phyloP scores from a whole-genome alignment of 1,140 invertebrate species.

The Ganaspis sp. region DNA sequence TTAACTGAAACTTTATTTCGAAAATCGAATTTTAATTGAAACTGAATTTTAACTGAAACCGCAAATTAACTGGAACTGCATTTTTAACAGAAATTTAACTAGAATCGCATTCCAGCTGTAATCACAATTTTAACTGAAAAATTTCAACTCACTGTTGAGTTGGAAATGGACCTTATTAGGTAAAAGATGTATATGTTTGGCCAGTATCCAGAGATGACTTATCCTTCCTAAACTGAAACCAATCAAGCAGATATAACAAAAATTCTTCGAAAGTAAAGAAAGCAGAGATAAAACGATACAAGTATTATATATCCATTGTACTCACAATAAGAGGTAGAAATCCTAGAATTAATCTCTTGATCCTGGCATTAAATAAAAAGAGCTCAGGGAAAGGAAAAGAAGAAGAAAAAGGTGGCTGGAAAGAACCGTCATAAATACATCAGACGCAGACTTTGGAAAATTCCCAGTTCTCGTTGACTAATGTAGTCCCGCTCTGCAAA shows the following conservation, averaged over 20 bases:
- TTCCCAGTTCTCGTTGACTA: slow-evolving; percentile 19
- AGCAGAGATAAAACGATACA: slow-evolving; percentile 14
- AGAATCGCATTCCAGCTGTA: no score
- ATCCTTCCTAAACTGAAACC: not conserved
- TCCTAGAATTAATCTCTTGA: not conserved
- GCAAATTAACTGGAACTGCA: no score
- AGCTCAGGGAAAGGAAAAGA: not conserved
- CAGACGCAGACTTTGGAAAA: slow-evolving; percentile 17
- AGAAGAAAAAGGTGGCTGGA: not conserved
- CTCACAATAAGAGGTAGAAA: not conserved
- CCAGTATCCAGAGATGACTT: slow-evolving; percentile 14
- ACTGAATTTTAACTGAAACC: no score
- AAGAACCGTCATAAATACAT: slow-evolving; percentile 29
- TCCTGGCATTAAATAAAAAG: slow-evolving; percentile 18
- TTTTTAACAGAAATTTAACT: no score
- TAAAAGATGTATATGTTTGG: not conserved
- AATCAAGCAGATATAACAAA: slow-evolving; percentile 22
- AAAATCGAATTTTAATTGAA: no score
- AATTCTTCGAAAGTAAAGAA: slow-evolving; percentile 1
- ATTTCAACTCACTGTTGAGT: not conserved
- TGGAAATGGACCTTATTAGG: not conserved
- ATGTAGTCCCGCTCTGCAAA: not conserved
- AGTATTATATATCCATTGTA: slow-evolving; percentile 16
- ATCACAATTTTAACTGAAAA: no score
- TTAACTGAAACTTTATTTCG: no score